Conservation (phyloP, 2,888 invertebrate genomes). For the Cheiracanthium punctorium region DNA sequence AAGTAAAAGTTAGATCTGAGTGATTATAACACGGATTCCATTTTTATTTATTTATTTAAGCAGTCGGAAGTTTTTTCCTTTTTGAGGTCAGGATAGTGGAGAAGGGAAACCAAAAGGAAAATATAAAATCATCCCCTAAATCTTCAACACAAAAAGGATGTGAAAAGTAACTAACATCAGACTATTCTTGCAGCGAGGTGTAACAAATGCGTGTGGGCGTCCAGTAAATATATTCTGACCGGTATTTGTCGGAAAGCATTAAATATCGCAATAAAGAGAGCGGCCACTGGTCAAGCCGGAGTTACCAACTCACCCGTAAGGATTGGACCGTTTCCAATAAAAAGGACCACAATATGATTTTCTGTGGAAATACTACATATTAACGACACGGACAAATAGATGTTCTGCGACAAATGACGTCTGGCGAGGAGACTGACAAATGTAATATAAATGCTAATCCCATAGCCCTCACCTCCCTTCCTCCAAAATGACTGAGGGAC, state of each 20-base stretch:
- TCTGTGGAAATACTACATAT: conserved; percentile 16
- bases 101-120: no score
- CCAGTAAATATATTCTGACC: conserved; percentile 37
- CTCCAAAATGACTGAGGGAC: conserved; percentile 38
- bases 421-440: conserved; percentile 43
- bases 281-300: conserved; percentile 28
- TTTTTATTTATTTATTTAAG: no score
- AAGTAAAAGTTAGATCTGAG: no score
- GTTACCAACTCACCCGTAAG: conserved; percentile 38
- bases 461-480: conserved; percentile 28
- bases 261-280: conserved; percentile 37
- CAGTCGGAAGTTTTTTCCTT: no score
- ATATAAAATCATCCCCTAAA: no score
- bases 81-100: no score
- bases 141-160: no score
- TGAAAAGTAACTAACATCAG: not conserved
- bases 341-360: conserved; percentile 17
- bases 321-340: conserved; percentile 48
- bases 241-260: not conserved
- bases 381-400: conserved; percentile 44
- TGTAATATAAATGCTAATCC: conserved; percentile 68
- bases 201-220: conserved; percentile 31
- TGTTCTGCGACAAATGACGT: conserved; percentile 44
- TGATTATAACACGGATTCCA: no score
- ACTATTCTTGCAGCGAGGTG: not conserved